These are phyloP conservation scores for Stenopsyche tienmushanensis DNA, from an alignment of 1,140 invertebrate genomes.

Conservation along the genomic window DNA sequence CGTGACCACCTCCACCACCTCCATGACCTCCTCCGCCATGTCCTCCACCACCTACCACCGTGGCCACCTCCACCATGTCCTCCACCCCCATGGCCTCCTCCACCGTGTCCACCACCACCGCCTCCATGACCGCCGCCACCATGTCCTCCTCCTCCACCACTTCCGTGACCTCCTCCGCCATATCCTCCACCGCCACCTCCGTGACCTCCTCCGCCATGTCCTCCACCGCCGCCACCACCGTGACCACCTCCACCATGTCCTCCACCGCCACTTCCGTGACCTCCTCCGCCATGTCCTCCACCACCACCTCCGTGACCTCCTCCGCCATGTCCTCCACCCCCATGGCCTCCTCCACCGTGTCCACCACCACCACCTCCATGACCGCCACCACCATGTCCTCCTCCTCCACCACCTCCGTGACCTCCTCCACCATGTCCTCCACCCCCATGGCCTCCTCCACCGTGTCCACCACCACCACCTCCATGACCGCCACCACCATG, in stretches of 20 bases:
- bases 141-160: not conserved
- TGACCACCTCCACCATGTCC: not conserved
- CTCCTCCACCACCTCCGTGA: slow-evolving; percentile 6
- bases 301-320: not conserved
- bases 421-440: slow-evolving; percentile 2
- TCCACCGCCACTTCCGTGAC: slow-evolving; percentile 15
- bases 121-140: slow-evolving; percentile 2
- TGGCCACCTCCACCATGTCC: not conserved
- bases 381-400: slow-evolving; percentile 5
- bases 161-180: not conserved
- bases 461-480: slow-evolving; percentile 7
- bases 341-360: not conserved
- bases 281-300: not conserved
- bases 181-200: slow-evolving; percentile 1
- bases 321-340: not conserved
- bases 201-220: not conserved
- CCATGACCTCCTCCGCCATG: not conserved
- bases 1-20: slow-evolving; percentile 10
- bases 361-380: not conserved
- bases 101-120: slow-evolving; percentile 5
- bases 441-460: not conserved
- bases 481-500: slow-evolving; percentile 12
- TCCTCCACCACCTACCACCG: no score
- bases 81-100: not conserved
- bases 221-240: not conserved